Percentiles rank a stretch among this genome's conserved stretches.
These are phyloP conservation scores for Habropoda laboriosa DNA, from an alignment of 1,140 invertebrate genomes.

Conservation along the genomic window DNA sequence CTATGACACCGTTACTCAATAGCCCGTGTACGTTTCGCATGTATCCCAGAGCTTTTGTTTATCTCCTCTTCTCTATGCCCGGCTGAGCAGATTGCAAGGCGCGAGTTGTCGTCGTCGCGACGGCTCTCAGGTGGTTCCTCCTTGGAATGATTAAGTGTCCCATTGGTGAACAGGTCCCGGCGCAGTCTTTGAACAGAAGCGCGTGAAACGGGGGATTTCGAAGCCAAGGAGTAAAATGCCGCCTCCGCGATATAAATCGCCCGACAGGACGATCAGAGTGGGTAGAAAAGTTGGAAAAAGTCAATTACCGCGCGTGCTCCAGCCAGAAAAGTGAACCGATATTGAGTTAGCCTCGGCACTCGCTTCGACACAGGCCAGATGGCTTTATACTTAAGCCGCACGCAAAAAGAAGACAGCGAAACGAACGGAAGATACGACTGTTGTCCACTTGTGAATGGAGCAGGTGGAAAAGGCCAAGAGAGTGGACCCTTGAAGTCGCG, in stretches of 20 bases:
- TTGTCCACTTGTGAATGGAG: constrained; percentile 35
- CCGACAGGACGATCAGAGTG: background rate
- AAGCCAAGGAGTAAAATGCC: background rate
- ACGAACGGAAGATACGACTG: background rate
- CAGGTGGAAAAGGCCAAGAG: background rate
- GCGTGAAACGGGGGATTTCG: background rate
- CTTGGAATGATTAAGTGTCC: constrained; percentile 14
- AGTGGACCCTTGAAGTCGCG: constrained; percentile 2
- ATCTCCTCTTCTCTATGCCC: background rate
- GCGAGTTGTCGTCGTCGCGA: background rate
- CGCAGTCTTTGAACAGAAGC: background rate
- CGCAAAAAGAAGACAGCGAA: constrained; percentile 16
- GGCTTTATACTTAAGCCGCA: constrained; percentile 5
- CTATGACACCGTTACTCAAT: background rate
- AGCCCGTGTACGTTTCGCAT: background rate
- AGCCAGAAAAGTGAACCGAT: constrained; percentile 47
- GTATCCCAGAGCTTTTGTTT: background rate
- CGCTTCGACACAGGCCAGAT: background rate
- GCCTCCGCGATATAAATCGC: constrained; percentile 27
- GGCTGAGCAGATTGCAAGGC: background rate
- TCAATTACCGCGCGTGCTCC: constrained; percentile 44
- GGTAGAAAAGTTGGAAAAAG: constrained; percentile 17
- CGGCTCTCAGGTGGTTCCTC: background rate
- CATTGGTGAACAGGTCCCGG: too few species aligned
- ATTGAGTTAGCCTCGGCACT: constrained; percentile 33